These are phyloP conservation scores for Phalacrocorax aristotelis DNA, from an alignment of 2,113 vertebrate species.

Conservation along the genomic window DNA sequence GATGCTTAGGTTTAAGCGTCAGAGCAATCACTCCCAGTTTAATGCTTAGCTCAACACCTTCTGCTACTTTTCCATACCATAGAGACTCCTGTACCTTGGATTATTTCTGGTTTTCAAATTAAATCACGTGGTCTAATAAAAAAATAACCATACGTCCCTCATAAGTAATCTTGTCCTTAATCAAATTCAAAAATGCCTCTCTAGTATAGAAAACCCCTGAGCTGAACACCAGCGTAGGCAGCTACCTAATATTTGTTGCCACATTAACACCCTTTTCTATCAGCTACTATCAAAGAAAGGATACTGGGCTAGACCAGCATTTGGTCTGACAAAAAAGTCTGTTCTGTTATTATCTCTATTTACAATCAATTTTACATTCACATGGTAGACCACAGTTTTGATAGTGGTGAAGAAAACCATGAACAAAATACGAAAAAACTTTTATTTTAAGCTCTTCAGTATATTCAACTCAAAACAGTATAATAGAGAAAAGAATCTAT, in stretches of 20 bases:
- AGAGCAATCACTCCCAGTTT: neutral
- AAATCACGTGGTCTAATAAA: neutral
- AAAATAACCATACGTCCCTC: neutral
- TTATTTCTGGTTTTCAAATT: neutral
- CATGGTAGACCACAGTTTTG: neutral
- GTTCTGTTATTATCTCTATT: neutral
- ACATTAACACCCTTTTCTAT: neutral
- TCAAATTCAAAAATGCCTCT: neutral
- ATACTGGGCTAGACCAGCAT: neutral
- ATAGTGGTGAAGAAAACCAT: neutral
- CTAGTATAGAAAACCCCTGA: neutral
- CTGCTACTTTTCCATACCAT: neutral
- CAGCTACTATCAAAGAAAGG: neutral
- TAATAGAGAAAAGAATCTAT: neutral
- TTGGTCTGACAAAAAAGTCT: neutral
- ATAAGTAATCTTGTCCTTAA: neutral
- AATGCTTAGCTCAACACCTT: neutral
- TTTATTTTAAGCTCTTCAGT: neutral
- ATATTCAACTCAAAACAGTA: neutral
- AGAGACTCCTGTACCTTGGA: neutral
- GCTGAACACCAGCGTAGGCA: neutral
- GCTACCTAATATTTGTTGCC: no score
- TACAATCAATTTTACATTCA: neutral
- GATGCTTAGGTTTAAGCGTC: neutral
- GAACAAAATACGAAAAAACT: neutral